A percentile compares a stretch with the other conserved stretches of the same genome.
phyloP scores from a whole-genome alignment of 2,888 invertebrate genomes.

The Suillia variegata region DNA sequence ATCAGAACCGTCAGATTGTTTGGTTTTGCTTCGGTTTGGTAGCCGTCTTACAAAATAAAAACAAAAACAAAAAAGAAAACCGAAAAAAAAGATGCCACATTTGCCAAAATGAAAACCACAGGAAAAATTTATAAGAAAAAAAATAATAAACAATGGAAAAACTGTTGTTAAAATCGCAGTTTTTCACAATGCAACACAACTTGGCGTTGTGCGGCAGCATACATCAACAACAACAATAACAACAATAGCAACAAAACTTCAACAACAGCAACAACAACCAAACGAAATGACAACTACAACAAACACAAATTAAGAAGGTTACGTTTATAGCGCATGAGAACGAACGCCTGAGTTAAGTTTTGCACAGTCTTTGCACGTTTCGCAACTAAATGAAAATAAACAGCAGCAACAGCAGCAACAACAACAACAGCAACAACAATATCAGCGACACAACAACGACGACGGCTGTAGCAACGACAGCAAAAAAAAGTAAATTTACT shows the following conservation, averaged over 20 bases:
- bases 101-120: constrained; percentile 1
- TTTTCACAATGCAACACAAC: background rate
- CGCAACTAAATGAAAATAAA: background rate
- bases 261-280: background rate
- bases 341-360: constrained; percentile 33
- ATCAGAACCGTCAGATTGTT: constrained; percentile 26
- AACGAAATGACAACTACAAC: constrained; percentile 44
- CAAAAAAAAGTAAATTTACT: background rate
- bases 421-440: background rate
- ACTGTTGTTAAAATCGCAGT: background rate
- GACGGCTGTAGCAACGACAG: background rate
- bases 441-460: background rate
- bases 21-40: background rate
- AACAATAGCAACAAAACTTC: background rate
- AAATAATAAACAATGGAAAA: background rate
- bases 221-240: no score
- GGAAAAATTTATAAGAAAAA: background rate
- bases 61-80: background rate
- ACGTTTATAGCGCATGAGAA: constrained; percentile 24
- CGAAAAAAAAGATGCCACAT: background rate
- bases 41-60: background rate
- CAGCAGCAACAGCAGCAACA: background rate
- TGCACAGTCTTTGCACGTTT: constrained; percentile 33
- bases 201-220: background rate
- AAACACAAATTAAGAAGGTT: constrained; percentile 52